These are phyloP conservation scores for Homarus americanus DNA, from an alignment of 1,140 invertebrate genomes.

Conservation along the genomic window DNA sequence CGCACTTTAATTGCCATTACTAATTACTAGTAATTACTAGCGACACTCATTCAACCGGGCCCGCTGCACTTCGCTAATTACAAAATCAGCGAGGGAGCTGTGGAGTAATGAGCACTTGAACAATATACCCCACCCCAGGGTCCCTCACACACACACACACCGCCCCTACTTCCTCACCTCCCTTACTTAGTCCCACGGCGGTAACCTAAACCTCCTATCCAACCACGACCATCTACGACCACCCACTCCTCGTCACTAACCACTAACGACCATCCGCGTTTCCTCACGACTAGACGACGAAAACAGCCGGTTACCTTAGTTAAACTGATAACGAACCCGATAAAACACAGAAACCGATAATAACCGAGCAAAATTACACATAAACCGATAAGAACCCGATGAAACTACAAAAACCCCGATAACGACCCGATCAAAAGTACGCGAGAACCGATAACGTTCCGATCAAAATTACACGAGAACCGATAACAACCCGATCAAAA, in stretches of 20 bases:
- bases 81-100: conserved; percentile 67
- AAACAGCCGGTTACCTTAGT: too few species aligned
- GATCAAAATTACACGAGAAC: too few species aligned
- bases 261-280: not conserved
- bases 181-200: not conserved
- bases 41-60: conserved; percentile 68
- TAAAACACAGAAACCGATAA: too few species aligned
- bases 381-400: too few species aligned
- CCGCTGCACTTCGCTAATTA: conserved; percentile 70
- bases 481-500: too few species aligned
- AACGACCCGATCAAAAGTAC: too few species aligned
- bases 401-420: too few species aligned
- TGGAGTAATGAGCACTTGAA: conserved; percentile 56
- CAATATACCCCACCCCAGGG: not conserved
- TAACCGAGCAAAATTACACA: too few species aligned
- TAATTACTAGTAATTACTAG: conserved; percentile 71
- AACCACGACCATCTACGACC: not conserved
- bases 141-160: not conserved
- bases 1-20: conserved; percentile 71
- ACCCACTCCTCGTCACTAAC: not conserved
- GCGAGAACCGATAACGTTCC: too few species aligned
- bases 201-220: too few species aligned
- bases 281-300: too few species aligned
- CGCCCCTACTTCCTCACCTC: not conserved
- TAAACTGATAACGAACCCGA: too few species aligned